phyloP scores from a whole-genome alignment of 2,888 invertebrate species.

The Eurytoma californica region DNA sequence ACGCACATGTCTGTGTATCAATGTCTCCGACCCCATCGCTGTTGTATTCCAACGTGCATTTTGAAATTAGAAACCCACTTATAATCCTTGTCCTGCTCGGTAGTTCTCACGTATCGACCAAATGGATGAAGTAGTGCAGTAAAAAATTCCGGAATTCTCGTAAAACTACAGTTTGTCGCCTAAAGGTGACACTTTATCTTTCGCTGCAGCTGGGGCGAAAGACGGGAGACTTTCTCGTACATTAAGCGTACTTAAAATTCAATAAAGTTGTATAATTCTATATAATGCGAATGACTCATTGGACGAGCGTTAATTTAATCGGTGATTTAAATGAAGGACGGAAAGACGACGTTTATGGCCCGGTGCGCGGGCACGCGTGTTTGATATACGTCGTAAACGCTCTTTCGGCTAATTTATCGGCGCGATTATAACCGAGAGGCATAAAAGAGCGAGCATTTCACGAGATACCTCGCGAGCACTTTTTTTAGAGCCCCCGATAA shows the following conservation, averaged over 20 bases:
- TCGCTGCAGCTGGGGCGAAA: neutral
- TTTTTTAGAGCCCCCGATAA: slow-evolving; percentile 3
- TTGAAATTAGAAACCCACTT: slow-evolving; percentile 24
- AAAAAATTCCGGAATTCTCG: neutral
- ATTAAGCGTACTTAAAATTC: slow-evolving; percentile 38
- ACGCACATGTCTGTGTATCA: neutral
- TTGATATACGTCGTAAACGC: slow-evolving; percentile 21
- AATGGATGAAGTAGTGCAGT: neutral
- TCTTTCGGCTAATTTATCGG: neutral
- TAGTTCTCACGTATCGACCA: neutral
- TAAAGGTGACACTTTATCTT: neutral
- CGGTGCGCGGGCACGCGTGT: slow-evolving; percentile 2
- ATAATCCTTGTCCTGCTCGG: neutral
- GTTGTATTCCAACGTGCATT: neutral
- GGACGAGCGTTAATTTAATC: slow-evolving; percentile 26
- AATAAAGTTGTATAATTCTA: slow-evolving; percentile 50
- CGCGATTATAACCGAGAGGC: neutral
- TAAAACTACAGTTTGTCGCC: slow-evolving; percentile 32
- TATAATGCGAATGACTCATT: slow-evolving; percentile 16
- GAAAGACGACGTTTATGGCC: slow-evolving; percentile 39
- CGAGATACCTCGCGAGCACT: neutral
- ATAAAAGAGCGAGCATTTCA: slow-evolving; percentile 3
- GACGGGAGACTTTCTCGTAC: neutral
- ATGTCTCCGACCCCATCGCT: neutral
- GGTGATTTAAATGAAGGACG: slow-evolving; percentile 4